phyloP scores from a whole-genome alignment of 2,888 invertebrate genomes.

The Rhaphigaster nebulosa region DNA sequence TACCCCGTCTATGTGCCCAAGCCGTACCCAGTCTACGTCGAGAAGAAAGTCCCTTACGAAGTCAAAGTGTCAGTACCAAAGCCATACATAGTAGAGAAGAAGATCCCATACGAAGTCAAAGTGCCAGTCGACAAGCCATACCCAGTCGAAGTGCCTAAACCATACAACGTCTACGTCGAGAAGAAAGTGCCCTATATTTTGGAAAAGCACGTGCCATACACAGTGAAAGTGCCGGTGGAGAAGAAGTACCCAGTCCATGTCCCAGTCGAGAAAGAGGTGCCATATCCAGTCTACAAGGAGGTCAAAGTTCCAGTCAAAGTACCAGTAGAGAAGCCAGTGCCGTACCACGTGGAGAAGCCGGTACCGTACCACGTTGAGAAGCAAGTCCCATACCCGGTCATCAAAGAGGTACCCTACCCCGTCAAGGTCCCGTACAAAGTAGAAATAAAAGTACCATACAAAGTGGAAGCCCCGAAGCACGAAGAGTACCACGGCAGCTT shows the following conservation, averaged over 20 bases:
- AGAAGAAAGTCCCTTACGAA: constrained; percentile 72
- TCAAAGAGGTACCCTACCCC: constrained; percentile 13
- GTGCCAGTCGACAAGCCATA: constrained; percentile 60
- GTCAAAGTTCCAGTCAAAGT: constrained; percentile 73
- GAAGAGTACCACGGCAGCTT: not conserved
- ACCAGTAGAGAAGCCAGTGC: constrained; percentile 69
- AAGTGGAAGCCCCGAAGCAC: constrained; percentile 45
- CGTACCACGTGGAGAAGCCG: constrained; percentile 53
- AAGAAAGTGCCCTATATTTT: constrained; percentile 74
- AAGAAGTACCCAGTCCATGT: constrained; percentile 62
- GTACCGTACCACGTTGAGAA: constrained; percentile 53
- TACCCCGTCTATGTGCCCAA: constrained; percentile 82
- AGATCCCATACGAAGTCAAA: constrained; percentile 59
- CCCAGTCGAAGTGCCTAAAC: constrained; percentile 67
- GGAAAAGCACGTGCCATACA: constrained; percentile 71
- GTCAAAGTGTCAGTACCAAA: constrained; percentile 80
- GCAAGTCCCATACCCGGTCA: constrained; percentile 44
- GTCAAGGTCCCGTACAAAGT: constrained; percentile 56
- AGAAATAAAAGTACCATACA: constrained; percentile 51
- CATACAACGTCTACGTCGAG: constrained; percentile 79
- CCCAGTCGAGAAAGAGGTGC: constrained; percentile 61
- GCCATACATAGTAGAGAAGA: constrained; percentile 77
- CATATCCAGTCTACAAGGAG: constrained; percentile 61
- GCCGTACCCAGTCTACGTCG: constrained; percentile 76
- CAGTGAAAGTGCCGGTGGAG: constrained; percentile 63